Evolutionary conservation across 2,797 vertebrate species (phyloP), one percentile per base, ranked within the genome.

Genomic region (Syngnathus rostellatus): DNA sequence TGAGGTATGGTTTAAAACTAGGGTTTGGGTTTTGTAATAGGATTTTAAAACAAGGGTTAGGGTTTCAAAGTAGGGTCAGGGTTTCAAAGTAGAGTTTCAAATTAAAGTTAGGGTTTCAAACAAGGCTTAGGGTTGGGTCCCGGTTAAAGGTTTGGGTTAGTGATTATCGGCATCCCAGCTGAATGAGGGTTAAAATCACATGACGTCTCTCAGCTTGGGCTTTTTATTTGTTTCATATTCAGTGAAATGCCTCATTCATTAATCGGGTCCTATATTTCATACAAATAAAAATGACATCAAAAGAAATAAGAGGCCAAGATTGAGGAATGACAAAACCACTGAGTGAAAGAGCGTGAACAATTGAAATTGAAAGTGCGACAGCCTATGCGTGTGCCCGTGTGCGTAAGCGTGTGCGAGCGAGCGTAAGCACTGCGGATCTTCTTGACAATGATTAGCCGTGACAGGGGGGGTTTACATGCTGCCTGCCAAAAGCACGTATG

Each of bases 391-490:
- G 62, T 31, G 43, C 21, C n/a, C 25, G 31, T 43, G 39, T 62
- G 59, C 38, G 55, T 17, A 38, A n/a, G 59, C n/a, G 16, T 8
- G 16, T 14, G 55, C 8, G 25, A 9, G 23, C 3, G 61, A 25
- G 9, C 19, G 62, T 48, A 21, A 14, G 31, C n/a, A 37, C 31
- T 59, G 76, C 58, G 12, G 31, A 62, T 70, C 54, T 67, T 72
- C 64, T 72, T 88, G 82, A 88, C 77, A 79, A 63, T 82, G 83
- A 87, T 86, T 76, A 57, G 60, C 65, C 69, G 59, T 77, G 87
- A 88, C 83, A 82, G 81, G 63, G 55, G 69, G 85, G 3, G 31
- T 31, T 31, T 31, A 31, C 31, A 31, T 31, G 31, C 31, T 31
- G 31, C 31, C 31, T 31, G 31, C 31, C 31, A 31, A 31, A 31